Conservation (phyloP, 2,113 vertebrate species). For the Halichoeres trimaculatus region DNA sequence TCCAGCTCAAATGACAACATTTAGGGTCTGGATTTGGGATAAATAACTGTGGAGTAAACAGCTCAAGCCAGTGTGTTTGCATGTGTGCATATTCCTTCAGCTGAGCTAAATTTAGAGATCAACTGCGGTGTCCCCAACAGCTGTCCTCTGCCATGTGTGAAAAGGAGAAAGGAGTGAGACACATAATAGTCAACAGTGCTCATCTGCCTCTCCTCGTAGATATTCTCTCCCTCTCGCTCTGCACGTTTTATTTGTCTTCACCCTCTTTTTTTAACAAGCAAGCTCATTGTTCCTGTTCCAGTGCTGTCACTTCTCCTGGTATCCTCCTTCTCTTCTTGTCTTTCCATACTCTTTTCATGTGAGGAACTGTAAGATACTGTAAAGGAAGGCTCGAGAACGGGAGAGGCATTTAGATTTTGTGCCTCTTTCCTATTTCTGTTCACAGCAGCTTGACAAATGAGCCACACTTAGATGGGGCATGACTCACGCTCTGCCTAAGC, state of each 20-base stretch:
- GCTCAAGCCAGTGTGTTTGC: constrained; percentile 15
- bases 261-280: constrained; percentile 4
- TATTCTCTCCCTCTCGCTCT: background rate
- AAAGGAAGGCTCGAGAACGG: background rate
- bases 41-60: constrained; percentile 6
- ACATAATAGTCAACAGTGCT: constrained; percentile 18
- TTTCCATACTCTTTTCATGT: background rate
- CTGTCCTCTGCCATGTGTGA: constrained; percentile 57
- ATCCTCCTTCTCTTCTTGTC: background rate
- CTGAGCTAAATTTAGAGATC: constrained; percentile 69
- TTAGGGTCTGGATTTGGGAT: background rate
- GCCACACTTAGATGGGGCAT: constrained; percentile 67
- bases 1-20: background rate
- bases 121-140: constrained; percentile 65
- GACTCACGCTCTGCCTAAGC: constrained; percentile 65
- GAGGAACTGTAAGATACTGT: constrained; percentile 5
- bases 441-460: constrained; percentile 68
- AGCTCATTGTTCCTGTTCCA: background rate
- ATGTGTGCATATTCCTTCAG: constrained; percentile 11
- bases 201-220: background rate
- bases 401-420: constrained; percentile 15
- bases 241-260: background rate
- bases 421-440: constrained; percentile 59
- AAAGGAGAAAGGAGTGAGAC: constrained; percentile 6
- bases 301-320: background rate